phyloP scores from a whole-genome alignment of 2,797 vertebrate genomes.

The Mormyrus hasselquistii region DNA sequence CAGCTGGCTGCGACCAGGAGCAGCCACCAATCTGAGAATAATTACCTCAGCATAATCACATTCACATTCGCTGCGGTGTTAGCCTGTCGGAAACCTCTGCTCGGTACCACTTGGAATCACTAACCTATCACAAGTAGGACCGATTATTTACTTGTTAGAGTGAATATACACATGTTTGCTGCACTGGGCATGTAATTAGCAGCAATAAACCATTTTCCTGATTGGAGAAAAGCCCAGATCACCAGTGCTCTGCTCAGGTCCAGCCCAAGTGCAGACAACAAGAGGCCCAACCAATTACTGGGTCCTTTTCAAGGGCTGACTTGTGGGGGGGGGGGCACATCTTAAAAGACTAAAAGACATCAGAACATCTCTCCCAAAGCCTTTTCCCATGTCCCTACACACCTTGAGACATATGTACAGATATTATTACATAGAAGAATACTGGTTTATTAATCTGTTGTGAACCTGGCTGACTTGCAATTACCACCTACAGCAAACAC shows the following conservation, averaged over 20 bases:
- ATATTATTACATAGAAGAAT: background rate
- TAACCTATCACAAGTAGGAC: background rate
- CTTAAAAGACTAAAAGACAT: background rate
- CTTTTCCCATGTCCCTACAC: background rate
- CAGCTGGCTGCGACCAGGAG: background rate
- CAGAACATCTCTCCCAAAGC: background rate
- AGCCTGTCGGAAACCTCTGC: background rate
- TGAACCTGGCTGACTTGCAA: background rate
- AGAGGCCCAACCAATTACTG: background rate
- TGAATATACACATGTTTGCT: background rate
- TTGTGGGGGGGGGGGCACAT: background rate
- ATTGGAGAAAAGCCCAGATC: background rate
- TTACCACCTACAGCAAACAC: background rate
- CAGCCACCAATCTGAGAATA: background rate
- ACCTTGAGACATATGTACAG: background rate
- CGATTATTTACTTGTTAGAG: background rate
- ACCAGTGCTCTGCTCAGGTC: background rate
- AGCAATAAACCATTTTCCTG: background rate
- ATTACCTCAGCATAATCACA: background rate
- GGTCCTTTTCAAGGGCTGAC: background rate
- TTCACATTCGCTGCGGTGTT: background rate
- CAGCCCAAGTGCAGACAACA: background rate
- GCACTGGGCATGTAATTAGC: background rate
- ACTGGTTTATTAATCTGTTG: background rate
- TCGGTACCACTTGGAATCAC: background rate